Evolutionary conservation across 2,113 vertebrate species (phyloP), one percentile per base, ranked within the genome.

Genomic region (Danionella cerebrum): DNA sequence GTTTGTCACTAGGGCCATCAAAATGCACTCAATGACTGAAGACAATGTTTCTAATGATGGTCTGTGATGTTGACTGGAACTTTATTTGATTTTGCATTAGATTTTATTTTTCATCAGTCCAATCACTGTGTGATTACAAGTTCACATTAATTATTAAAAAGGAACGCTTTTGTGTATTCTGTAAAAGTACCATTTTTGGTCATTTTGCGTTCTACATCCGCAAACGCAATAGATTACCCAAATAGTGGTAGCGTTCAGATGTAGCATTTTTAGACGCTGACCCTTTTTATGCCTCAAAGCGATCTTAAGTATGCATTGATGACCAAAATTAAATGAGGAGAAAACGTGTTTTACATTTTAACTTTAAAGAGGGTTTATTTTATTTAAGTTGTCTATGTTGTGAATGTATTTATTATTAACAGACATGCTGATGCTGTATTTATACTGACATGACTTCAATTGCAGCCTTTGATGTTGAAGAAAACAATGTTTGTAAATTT

Each of bases 401-500:
- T 48, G 38, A 71, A 68, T 75, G 75, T 77, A 77, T 79, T 79
- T 77, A 77, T n/a, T n/a, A n/a, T 77, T 65, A 57, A 67, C 53
- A 69, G n/a, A 69, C 62, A 42, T 25, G n/a, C n/a, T n/a, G 22
- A 64, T 45, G 24, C 66, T 79, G 70, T 77, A 75, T 77, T 75
- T 76, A 68, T 78, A 77, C 62, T 50, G 38, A 57, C 65, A 67
- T 55, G 33, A 64, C 60, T 79, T 79, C 67, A 76, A 80, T 82
- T 82, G 82, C 76, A 27, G 29, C 48, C 41, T 60, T 38, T 38
- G 44, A 50, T 42, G 47, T 62, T 44, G 84, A 82, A n/a, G n/a
- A 55, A 36, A 38, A 57, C 3, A 82, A 50, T 5, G 16, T 68
- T 70, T 83, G 77, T 84, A 84, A 86, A 86, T 82, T 87, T 84